Conservation (phyloP, 2,113 vertebrate genomes). For the western clawed frog (Xenopus tropicalis) region UCB_Xtro_10.0 CM004445.2:13966501-13967000, state of each 20-base stretch:
- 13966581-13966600: background rate
- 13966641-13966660: background rate
- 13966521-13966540: background rate
- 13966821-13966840: background rate
- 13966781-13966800: background rate
- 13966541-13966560: background rate
- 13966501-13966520: background rate
- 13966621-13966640: background rate
- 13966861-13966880: no score
- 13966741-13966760: slow-evolving; percentile 1
- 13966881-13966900: no score
- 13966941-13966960: no score
- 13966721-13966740: background rate
- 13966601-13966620: background rate
- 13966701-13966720: slow-evolving; percentile 13
- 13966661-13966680: slow-evolving; percentile 7
- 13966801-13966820: background rate
- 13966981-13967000: no score
- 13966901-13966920: no score
- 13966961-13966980: no score
- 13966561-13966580: no score
- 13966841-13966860: no score
- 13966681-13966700: background rate
- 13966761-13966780: slow-evolving; percentile 24
- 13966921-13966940: no score